Evolutionary conservation across 30 jellyfish, hydroid and myxozoan species (phyloP), one percentile per base, ranked within the genome.

Genomic region (Sanderia malayensis): DNA sequence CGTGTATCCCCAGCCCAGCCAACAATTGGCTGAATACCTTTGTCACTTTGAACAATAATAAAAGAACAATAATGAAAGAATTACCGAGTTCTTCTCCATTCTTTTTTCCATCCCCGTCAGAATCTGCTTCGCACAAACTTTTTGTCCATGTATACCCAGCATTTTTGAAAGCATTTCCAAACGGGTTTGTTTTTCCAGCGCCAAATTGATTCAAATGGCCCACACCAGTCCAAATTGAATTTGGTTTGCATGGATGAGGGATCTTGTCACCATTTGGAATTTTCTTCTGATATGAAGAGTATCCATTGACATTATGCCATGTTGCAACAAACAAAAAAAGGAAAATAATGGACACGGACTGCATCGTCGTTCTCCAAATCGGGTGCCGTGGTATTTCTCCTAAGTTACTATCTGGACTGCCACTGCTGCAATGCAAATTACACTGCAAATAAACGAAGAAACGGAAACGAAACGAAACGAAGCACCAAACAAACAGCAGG

Each of bases 71-170:
- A n/a, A n/a, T 37, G 6, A 37, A 37, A 4, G 13, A 37, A 37
- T 67, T 82, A 64, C 94, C 94, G 2, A 82, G 82, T 28, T 82
- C 94, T 21, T 70, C 86, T 29, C 94, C 94, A 44, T 82, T 82
- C 25, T 77, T 45, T 21, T 71, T 70, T 0, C 94, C 94, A 64
- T 82, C 94, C 2, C 67, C 52, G 25, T 82, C 94, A 1, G 94
- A 82, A 63, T 82, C 94, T 30, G 78, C 86, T 34, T 57, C 63
- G 32, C 94, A 82, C 2, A 82, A 71, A 2, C 55, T 58, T 46
- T 55, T 62, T 29, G 94, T 82, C 94, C 94, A 82, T 62, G 45
- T 70, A 59, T 21, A 52, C 11, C 86, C 86, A 2, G 94, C 94
- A 9, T 31, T 23, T 28, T 21, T 52, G 46, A 82, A 82, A 8